Evolutionary conservation across 2,888 invertebrate genomes (phyloP), one percentile per base, ranked within the genome.

Genomic region (Dendrolimus pini): DNA sequence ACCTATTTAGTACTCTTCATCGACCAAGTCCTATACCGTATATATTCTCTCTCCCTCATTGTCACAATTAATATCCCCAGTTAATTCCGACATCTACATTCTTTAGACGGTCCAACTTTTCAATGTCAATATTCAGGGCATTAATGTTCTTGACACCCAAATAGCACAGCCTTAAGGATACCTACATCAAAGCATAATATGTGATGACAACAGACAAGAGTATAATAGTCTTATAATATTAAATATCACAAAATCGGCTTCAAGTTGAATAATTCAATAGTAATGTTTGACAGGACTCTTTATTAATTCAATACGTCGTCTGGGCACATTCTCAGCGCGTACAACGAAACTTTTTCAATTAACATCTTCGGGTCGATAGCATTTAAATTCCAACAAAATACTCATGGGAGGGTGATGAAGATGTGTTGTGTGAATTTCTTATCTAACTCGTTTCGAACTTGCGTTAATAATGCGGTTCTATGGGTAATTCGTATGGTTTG

Each of bases 341-440:
- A 64, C 67, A 64, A 62, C 66, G 66, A 81, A 89, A 89, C 74
- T 89, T 89, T 89, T 88, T 87, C 85, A 88, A 89, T 89, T 88
- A 89, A 82, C 77, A 74, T 70, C 74, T 74, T 71, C 68, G 68
- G 74, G 74, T 77, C 78, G 78, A 80, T 83, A 71, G 69, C 80
- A 82, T 85, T 85, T 80, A 85, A 86, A 86, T 85, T 85, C 83
- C 81, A 68, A 74, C 75, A 75, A 78, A 77, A 82, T 82, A 79
- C 78, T 73, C 71, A 72, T 67, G 68, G 64, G 68, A 70, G 69
- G 65, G 65, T 70, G 68, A 64, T 74, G 74, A 75, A 67, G 68
- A 69, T 47, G 68, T 72, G 72, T 70, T 68, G 65, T 65, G 66
- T 61, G 70, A 65, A 70, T 68, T 64, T 65, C 65, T 62, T 56